A percentile compares a stretch with the other conserved stretches of the same genome.
These are phyloP conservation scores for Ciconia nigra DNA, from an alignment of 2,797 vertebrate species.

Conservation along the genomic window DNA sequence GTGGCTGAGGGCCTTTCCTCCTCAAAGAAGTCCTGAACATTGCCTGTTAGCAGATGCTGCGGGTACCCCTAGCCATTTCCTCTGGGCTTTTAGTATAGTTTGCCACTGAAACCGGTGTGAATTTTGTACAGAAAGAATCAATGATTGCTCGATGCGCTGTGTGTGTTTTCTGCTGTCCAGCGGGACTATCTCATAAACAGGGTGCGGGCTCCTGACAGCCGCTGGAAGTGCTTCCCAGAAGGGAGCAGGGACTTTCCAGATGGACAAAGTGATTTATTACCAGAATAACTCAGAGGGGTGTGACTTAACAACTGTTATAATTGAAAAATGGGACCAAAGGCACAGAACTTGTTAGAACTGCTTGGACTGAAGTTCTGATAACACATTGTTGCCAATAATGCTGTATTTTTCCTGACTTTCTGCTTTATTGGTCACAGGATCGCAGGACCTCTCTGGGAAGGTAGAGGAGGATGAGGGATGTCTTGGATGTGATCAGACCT, in stretches of 20 bases:
- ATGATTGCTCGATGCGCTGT: not conserved
- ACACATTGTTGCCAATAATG: not conserved
- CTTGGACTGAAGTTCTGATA: not conserved
- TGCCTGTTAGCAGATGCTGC: not conserved
- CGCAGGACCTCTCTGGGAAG: not conserved
- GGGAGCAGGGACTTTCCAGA: conserved; percentile 22
- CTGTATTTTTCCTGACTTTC: conserved; percentile 10
- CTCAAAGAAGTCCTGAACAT: not conserved
- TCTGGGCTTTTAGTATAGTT: not conserved
- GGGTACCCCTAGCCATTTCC: not conserved
- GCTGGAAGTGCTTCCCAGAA: conserved; percentile 28
- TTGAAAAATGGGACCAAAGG: conserved; percentile 41
- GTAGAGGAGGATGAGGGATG: not conserved
- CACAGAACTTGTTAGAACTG: not conserved
- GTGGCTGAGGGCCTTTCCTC: not conserved
- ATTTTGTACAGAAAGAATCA: not conserved
- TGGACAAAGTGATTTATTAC: conserved; percentile 55
- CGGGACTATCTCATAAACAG: conserved; percentile 45
- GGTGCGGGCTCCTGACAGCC: conserved; percentile 32
- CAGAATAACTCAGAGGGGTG: conserved; percentile 31
- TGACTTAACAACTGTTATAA: conserved; percentile 41
- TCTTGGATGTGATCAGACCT: not conserved
- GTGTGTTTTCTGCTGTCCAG: conserved; percentile 24
- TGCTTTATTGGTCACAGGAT: not conserved
- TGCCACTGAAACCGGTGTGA: not conserved